Conservation (phyloP, 2,888 invertebrate genomes). For the Erannis defoliaria region DNA sequence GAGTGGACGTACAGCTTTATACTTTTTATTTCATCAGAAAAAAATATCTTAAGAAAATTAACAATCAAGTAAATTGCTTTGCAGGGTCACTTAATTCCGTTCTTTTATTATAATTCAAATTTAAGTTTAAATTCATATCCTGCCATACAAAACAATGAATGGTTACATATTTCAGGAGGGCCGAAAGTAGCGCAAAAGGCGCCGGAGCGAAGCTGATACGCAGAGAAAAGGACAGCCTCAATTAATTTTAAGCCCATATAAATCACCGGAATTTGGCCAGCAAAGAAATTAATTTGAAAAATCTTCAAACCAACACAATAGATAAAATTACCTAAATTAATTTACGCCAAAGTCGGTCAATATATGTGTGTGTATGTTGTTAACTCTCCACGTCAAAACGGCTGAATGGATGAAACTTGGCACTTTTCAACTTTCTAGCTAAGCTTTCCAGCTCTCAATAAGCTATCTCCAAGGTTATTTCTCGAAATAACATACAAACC, state of each 20-base stretch:
- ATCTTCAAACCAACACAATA: conserved; percentile 33
- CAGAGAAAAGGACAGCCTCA: conserved; percentile 43
- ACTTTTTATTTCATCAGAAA: no score
- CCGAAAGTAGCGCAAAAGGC: conserved; percentile 42
- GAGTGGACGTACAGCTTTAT: no score
- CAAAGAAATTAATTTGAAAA: conserved; percentile 50
- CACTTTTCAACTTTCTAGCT: no score
- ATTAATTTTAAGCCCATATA: conserved; percentile 55
- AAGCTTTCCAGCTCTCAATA: no score
- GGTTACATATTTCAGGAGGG: conserved; percentile 42
- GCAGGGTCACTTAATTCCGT: conserved; percentile 1
- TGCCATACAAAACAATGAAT: conserved; percentile 16
- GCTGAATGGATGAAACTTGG: no score
- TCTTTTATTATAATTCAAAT: background rate
- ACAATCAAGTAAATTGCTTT: background rate
- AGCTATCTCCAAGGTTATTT: no score
- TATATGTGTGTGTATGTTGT: background rate
- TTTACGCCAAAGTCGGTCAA: no score
- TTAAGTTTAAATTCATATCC: conserved; percentile 20
- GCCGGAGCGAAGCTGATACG: conserved; percentile 36
- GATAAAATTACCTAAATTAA: conserved; percentile 1
- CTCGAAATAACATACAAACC: no score
- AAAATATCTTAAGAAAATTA: no score
- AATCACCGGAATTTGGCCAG: conserved; percentile 50
- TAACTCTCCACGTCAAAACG: no score